phyloP scores from a whole-genome alignment of 1,140 invertebrate genomes.

The Rhynchophorus ferrugineus region DNA sequence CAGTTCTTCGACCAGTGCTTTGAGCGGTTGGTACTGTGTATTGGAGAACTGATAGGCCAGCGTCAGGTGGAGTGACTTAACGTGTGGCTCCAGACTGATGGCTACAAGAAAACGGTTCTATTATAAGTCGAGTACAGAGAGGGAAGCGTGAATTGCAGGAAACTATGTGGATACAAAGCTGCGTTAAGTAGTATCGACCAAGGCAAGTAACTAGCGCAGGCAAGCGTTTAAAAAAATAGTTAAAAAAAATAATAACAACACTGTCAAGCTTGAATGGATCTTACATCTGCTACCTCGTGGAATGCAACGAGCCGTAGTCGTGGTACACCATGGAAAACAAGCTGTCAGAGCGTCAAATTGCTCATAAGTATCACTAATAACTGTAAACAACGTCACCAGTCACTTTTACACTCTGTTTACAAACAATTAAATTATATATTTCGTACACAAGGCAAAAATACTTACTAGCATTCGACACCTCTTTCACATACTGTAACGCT shows the following conservation, averaged over 20 bases:
- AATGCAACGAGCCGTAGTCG: slow-evolving; percentile 41
- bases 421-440: no score
- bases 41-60: slow-evolving; percentile 79
- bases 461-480: slow-evolving; percentile 65
- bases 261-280: slow-evolving; percentile 14
- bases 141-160: no score
- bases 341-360: slow-evolving; percentile 60
- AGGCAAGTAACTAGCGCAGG: no score
- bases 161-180: no score
- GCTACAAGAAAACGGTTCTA: slow-evolving; percentile 43
- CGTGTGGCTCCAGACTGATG: slow-evolving; percentile 63
- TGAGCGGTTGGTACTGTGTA: slow-evolving; percentile 61
- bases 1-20: slow-evolving; percentile 64
- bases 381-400: slow-evolving; percentile 35
- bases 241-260: background rate
- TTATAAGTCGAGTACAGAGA: slow-evolving; percentile 8
- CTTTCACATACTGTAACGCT: slow-evolving; percentile 67
- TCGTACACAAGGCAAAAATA: no score
- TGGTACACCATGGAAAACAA: slow-evolving; percentile 63
- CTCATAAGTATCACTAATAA: slow-evolving; percentile 56
- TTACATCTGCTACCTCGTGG: slow-evolving; percentile 44
- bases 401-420: background rate
- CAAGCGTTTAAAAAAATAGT: background rate
- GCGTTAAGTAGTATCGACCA: no score
- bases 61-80: slow-evolving; percentile 79